These are phyloP conservation scores for Arctopsyche grandis DNA, from an alignment of 1,140 invertebrate species.

Conservation along the genomic window DNA sequence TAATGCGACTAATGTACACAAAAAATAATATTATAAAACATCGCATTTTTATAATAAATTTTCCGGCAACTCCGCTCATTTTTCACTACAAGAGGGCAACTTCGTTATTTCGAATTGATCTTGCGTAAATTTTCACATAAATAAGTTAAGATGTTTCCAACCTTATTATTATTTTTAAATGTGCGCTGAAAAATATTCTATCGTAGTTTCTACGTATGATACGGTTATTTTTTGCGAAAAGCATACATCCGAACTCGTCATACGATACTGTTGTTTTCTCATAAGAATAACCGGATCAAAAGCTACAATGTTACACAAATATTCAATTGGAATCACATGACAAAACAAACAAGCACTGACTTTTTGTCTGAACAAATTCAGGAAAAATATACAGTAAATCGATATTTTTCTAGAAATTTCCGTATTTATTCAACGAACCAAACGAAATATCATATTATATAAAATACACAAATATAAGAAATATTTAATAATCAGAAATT, in stretches of 20 bases:
- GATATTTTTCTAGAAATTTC: background rate
- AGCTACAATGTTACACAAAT: slow-evolving; percentile 15
- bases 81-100: background rate
- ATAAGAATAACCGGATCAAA: slow-evolving; percentile 23
- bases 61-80: slow-evolving; percentile 1
- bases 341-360: background rate
- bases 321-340: slow-evolving; percentile 23
- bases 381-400: background rate
- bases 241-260: background rate
- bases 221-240: background rate
- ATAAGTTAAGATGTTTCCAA: background rate
- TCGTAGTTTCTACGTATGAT: background rate
- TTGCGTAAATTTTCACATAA: slow-evolving; percentile 33
- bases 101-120: slow-evolving; percentile 39
- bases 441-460: too few relatives aligned
- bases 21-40: background rate
- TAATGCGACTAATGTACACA: too few relatives aligned
- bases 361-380: background rate
- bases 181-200: background rate
- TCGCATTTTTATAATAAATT: background rate
- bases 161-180: background rate
- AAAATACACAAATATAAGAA: too few relatives aligned
- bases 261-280: slow-evolving; percentile 20
- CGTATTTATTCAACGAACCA: background rate
- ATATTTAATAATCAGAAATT: too few relatives aligned